phyloP scores from a whole-genome alignment of 2,113 vertebrate genomes.

The Stigmatopora argus region DNA sequence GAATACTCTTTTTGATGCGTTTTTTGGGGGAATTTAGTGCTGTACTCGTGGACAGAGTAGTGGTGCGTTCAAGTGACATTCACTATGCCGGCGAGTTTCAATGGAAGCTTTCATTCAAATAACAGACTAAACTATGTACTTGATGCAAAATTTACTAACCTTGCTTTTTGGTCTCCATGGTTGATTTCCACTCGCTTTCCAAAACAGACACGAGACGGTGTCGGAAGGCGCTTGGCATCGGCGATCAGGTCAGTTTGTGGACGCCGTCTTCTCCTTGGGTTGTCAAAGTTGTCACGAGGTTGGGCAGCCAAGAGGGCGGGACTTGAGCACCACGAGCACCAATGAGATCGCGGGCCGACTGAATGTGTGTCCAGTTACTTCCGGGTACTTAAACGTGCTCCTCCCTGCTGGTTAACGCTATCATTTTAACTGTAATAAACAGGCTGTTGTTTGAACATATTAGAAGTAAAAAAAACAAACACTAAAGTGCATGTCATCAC shows the following conservation, averaged over 20 bases:
- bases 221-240: constrained; percentile 18
- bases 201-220: background rate
- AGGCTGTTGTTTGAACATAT: background rate
- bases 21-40: background rate
- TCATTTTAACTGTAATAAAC: constrained; percentile 21
- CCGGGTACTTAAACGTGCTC: constrained; percentile 7
- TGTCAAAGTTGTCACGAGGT: constrained; percentile 44
- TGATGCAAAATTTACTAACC: constrained; percentile 48
- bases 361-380: constrained; percentile 3
- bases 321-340: constrained; percentile 19
- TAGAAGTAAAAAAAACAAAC: too few relatives aligned
- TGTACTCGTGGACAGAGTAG: background rate
- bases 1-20: background rate
- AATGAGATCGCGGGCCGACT: constrained; percentile 13
- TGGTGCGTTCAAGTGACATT: background rate
- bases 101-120: background rate
- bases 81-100: background rate
- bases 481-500: too few relatives aligned
- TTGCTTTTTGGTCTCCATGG: constrained; percentile 71
- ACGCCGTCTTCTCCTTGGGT: background rate
- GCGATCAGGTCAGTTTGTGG: constrained; percentile 16
- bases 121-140: background rate
- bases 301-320: constrained; percentile 39
- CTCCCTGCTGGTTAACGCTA: constrained; percentile 48
- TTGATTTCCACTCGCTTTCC: constrained; percentile 21